Base-by-base conservation (phyloP, 2,113 vertebrate species). In the Alosa alosa region DNA sequence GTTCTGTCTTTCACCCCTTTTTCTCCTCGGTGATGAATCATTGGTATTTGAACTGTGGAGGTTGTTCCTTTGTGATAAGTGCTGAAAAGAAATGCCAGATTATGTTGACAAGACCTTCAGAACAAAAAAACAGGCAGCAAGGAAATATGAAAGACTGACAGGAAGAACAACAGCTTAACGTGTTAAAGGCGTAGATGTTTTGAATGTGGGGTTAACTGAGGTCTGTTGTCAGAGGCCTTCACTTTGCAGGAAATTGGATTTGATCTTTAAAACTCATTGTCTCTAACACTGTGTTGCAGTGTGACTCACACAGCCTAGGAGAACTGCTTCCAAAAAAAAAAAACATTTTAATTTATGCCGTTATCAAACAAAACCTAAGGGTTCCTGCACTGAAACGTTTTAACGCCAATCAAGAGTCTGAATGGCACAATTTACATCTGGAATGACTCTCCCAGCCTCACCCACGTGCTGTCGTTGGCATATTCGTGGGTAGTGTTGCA, bases 381-480 rank as follows among this genome's bases (percentile, higher is more conserved):
- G 64, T 72, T 72, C n/a, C 25, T n/a, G 25, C 36, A 39, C 72
- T 78, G 36, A 78, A 78, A 15, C 72, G 15, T 78, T 78, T 36
- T 6, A 39, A 78, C 15, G 72, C 72, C 36, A 78, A 78, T 78
- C 72, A 52, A 85, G 57, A 0, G 20, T 11, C 44, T 9, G 11
- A 81, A 22, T 25, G 68, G 47, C 75, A 81, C 64, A 45, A 78
- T 83, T 88, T 72, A 88, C 75, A 50, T 86, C 83, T 86, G 68
- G 22, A 47, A 22, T 84, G 5, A 41, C 11, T 49, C 11, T 81
- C 57, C 41, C 81, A 81, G 46, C 10, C 57, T 83, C 49, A 60
- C 46, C 50, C n/a, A 68, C 82, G 4, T 15, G 18, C 78, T 78
- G 17, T 47, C 52, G 20, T 22, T 50, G 57, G 84, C 52, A 50